Evolutionary conservation across 2,888 invertebrate genomes (phyloP).

Genomic region (Yponomeuta malinellus): DNA sequence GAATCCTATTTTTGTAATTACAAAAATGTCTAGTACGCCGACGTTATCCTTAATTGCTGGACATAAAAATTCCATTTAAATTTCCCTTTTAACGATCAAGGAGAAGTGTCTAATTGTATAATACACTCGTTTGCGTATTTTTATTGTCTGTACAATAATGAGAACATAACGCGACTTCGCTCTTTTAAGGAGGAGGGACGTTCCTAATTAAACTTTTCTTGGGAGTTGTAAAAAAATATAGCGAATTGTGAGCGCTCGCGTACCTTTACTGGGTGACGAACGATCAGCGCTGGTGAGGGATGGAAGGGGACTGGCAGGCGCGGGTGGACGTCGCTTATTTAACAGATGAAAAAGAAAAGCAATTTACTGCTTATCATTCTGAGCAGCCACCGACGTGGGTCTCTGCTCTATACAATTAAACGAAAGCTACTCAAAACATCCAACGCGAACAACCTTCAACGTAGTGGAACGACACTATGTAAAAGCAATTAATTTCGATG

Average conservation of each 20-base stretch:
- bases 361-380: conserved; percentile 69
- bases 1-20: conserved; percentile 77
- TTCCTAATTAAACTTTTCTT: conserved; percentile 65
- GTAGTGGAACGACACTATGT: background rate
- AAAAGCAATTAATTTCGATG: conserved; percentile 11
- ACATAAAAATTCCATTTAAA: conserved; percentile 78
- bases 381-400: conserved; percentile 24
- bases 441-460: too few species aligned
- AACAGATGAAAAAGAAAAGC: conserved; percentile 69
- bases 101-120: conserved; percentile 76
- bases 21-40: conserved; percentile 75
- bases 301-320: conserved; percentile 24
- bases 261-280: conserved; percentile 29
- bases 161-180: conserved; percentile 70
- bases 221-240: conserved; percentile 59
- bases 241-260: conserved; percentile 40
- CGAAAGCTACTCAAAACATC: background rate
- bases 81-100: conserved; percentile 75
- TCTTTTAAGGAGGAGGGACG: conserved; percentile 52
- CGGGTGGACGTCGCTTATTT: conserved; percentile 50
- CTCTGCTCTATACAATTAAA: background rate
- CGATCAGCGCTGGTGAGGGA: conserved; percentile 21
- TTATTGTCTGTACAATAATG: conserved; percentile 74
- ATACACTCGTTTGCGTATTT: conserved; percentile 77
- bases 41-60: conserved; percentile 76